A percentile compares a stretch with the other conserved stretches of the same genome.
phyloP scores from a whole-genome alignment of 2,113 vertebrate species.

The Otis tarda region DNA sequence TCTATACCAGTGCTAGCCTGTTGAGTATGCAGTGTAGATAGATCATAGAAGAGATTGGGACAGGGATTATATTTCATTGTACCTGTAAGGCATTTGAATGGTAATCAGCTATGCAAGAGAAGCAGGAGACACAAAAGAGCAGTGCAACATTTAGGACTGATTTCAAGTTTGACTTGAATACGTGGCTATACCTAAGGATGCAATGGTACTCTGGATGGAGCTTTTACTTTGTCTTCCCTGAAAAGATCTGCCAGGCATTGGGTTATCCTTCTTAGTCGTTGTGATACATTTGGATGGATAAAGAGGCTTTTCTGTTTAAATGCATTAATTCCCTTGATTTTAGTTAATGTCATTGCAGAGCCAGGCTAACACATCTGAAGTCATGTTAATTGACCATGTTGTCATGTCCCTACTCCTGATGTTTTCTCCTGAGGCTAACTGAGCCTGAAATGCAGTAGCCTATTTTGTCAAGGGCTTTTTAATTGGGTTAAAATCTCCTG shows the following conservation, averaged over 20 bases:
- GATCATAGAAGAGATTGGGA: not conserved
- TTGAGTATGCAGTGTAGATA: not conserved
- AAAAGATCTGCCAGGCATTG: not conserved
- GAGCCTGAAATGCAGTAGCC: not conserved
- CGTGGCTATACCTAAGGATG: not conserved
- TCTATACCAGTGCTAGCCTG: not conserved
- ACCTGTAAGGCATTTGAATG: not conserved
- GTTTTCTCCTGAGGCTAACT: conserved; percentile 23
- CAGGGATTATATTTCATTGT: not conserved
- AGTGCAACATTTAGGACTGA: not conserved
- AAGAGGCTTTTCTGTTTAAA: not conserved
- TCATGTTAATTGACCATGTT: conserved; percentile 31
- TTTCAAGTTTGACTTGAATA: not conserved
- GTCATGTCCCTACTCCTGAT: not conserved
- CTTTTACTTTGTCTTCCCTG: not conserved
- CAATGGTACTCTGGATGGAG: not conserved
- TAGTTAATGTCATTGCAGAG: not conserved
- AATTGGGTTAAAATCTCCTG: conserved; percentile 16
- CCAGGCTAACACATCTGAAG: not conserved
- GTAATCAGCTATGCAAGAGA: not conserved
- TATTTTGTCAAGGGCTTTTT: conserved; percentile 21
- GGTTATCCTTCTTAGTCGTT: not conserved
- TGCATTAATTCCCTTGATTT: not conserved
- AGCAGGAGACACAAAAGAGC: not conserved
- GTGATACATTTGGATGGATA: not conserved